These are phyloP conservation scores for Bombus sibiricus DNA, from an alignment of 1,140 invertebrate species.

Conservation along the genomic window DNA sequence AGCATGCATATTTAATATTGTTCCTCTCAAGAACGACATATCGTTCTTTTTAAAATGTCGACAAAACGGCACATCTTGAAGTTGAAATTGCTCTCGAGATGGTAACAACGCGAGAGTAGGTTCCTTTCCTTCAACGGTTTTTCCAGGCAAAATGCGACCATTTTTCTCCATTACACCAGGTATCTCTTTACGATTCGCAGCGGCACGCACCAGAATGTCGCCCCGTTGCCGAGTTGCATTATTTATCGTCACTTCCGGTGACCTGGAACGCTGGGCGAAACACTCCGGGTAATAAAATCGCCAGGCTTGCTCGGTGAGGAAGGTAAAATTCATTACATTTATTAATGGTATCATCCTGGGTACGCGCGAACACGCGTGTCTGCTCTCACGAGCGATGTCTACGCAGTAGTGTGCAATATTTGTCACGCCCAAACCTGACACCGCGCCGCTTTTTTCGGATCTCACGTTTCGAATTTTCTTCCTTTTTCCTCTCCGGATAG, in stretches of 20 bases:
- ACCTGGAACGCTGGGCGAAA: slow-evolving; percentile 5
- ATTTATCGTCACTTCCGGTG: slow-evolving; percentile 27
- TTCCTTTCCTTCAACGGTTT: slow-evolving; percentile 3
- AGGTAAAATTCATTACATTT: slow-evolving; percentile 41
- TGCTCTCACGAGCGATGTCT: not conserved
- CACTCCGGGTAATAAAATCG: slow-evolving; percentile 35
- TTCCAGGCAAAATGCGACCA: slow-evolving; percentile 30
- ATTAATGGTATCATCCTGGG: slow-evolving; percentile 25
- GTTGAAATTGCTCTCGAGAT: not conserved
- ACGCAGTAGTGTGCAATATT: not conserved
- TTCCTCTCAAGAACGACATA: too few relatives aligned
- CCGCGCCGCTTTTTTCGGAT: not conserved
- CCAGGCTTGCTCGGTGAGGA: not conserved
- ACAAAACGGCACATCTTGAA: not conserved
- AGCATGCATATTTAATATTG: too few relatives aligned
- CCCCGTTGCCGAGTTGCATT: slow-evolving; percentile 21
- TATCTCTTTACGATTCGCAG: slow-evolving; percentile 21
- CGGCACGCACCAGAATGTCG: slow-evolving; percentile 20
- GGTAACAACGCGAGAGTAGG: not conserved
- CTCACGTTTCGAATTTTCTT: slow-evolving; percentile 1
- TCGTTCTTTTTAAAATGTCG: not conserved
- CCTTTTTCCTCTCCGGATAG: not conserved
- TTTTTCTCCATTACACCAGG: not conserved
- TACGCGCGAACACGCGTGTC: not conserved
- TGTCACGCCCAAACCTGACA: not conserved